Percentiles rank a stretch among this genome's conserved stretches.
phyloP scores from a whole-genome alignment of 2,888 invertebrate genomes.

The Melitaea athalia region DNA sequence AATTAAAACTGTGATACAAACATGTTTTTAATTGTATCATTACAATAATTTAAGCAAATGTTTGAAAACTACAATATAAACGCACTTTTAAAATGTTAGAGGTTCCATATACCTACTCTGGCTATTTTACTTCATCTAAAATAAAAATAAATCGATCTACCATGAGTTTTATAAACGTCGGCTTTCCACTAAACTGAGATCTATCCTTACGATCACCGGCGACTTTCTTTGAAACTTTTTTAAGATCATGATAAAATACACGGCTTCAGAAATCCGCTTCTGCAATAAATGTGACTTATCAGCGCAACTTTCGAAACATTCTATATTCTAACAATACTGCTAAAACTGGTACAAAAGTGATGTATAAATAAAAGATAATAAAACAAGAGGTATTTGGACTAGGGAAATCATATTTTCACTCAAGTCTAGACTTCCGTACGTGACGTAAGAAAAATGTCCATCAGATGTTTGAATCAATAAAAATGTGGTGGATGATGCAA shows the following conservation, averaged over 20 bases:
- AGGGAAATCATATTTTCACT: too few relatives aligned
- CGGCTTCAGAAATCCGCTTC: constrained; percentile 6
- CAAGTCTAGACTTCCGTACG: too few relatives aligned
- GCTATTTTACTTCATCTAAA: not conserved
- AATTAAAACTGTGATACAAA: too few relatives aligned
- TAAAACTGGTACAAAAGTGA: too few relatives aligned
- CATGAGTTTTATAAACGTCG: constrained; percentile 7
- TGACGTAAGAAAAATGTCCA: too few relatives aligned
- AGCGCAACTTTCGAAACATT: not conserved
- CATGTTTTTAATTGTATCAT: too few relatives aligned
- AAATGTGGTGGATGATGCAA: too few relatives aligned
- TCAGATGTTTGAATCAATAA: too few relatives aligned
- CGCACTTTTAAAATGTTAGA: not conserved
- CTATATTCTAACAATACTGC: not conserved
- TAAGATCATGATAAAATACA: constrained; percentile 24
- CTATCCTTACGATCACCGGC: constrained; percentile 18
- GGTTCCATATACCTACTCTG: not conserved
- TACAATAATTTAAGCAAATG: too few relatives aligned
- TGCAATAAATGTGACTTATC: constrained; percentile 4
- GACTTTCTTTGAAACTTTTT: constrained; percentile 14
- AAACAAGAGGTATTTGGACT: too few relatives aligned
- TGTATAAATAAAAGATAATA: too few relatives aligned
- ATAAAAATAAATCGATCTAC: not conserved
- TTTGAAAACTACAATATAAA: too few relatives aligned
- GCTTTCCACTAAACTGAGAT: constrained; percentile 20